Conservation (phyloP, 2,797 vertebrate genomes). For the Neopelma chrysocephalum region DNA sequence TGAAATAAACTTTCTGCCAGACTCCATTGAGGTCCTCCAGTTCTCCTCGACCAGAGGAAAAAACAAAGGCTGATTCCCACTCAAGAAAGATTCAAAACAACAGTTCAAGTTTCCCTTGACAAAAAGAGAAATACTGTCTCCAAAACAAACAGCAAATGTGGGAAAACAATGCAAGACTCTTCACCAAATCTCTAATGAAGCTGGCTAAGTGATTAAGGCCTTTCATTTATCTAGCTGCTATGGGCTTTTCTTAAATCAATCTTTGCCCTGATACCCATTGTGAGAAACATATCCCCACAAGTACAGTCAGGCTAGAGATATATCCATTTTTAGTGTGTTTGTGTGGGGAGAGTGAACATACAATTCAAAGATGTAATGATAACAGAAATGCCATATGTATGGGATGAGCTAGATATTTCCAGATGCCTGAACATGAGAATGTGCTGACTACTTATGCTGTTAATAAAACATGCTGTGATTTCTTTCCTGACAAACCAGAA, state of each 20-base stretch:
- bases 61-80: background rate
- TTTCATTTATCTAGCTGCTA: background rate
- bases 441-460: conserved; percentile 37
- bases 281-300: background rate
- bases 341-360: conserved; percentile 53
- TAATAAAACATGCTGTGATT: conserved; percentile 47
- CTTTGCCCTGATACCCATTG: background rate
- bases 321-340: conserved; percentile 60
- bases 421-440: conserved; percentile 45
- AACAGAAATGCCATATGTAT: conserved; percentile 56
- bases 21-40: background rate
- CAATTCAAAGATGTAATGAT: conserved; percentile 41
- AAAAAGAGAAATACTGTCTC: background rate
- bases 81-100: background rate
- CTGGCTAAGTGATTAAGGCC: background rate
- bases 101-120: background rate
- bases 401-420: conserved; percentile 61
- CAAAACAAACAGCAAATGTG: background rate
- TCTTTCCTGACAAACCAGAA: conserved; percentile 22
- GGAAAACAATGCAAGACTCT: background rate
- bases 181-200: background rate
- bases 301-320: background rate
- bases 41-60: background rate
- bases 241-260: background rate
- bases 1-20: background rate